These are phyloP conservation scores for Simalia tracyae DNA, from an alignment of 2,797 vertebrate species.

Conservation along the genomic window DNA sequence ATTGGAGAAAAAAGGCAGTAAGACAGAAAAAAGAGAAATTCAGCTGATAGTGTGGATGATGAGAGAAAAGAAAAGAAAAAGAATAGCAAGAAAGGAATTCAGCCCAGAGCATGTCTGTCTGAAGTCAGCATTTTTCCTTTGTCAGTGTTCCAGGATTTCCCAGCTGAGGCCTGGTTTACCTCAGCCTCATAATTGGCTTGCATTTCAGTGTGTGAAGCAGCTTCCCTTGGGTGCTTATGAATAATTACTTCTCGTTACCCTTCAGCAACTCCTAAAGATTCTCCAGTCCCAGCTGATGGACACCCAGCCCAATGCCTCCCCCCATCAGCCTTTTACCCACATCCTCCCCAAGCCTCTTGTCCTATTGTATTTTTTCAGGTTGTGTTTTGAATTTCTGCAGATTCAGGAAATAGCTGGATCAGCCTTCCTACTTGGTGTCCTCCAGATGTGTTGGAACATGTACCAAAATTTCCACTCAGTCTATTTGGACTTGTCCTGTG, in stretches of 20 bases:
- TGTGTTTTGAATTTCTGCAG: not conserved
- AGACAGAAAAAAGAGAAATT: not conserved
- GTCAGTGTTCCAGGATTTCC: slow-evolving; percentile 17
- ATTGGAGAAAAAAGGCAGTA: rapidly evolving
- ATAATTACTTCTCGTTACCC: not conserved
- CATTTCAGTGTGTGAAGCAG: slow-evolving; percentile 29
- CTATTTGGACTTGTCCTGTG: not conserved
- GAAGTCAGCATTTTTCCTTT: slow-evolving; percentile 54
- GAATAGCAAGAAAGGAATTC: not conserved
- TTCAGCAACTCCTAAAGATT: rapidly evolving
- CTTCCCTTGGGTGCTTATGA: slow-evolving; percentile 20
- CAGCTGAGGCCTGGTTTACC: slow-evolving; percentile 34
- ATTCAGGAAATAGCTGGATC: not conserved
- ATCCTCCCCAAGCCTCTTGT: not conserved
- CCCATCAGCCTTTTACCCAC: not conserved
- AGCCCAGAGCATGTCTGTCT: not conserved
- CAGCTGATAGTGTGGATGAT: not conserved
- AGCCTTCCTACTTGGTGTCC: not conserved
- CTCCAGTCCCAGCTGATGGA: rapidly evolving
- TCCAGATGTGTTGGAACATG: not conserved
- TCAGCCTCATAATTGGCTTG: slow-evolving; percentile 20
- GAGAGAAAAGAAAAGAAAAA: not conserved
- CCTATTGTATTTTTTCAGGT: too few relatives aligned
- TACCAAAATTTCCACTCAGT: slow-evolving; percentile 32
- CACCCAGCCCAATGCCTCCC: not conserved